Evolutionary conservation across 2,797 vertebrate genomes (phyloP).

Genomic region (Selene dorsalis): DNA sequence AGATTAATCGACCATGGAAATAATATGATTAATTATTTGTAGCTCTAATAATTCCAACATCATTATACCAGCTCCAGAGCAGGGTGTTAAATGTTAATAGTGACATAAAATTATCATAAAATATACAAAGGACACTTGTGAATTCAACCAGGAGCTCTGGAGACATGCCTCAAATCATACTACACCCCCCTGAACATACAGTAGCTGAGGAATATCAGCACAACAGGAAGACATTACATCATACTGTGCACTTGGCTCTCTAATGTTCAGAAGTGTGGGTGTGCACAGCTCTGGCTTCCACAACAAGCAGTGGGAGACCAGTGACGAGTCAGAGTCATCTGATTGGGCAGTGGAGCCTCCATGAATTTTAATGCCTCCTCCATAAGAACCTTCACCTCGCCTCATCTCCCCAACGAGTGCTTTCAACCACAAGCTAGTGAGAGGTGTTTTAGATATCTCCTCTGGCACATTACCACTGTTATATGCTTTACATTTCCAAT

Average conservation of each 20-base stretch:
- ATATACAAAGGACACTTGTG: background rate
- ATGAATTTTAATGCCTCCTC: constrained; percentile 75
- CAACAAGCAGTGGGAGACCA: constrained; percentile 67
- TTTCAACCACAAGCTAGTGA: constrained; percentile 62
- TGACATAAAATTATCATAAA: background rate
- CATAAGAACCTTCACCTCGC: constrained; percentile 72
- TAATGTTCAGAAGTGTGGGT: constrained; percentile 62
- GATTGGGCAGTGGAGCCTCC: constrained; percentile 55
- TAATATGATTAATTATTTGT: background rate
- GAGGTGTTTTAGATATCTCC: constrained; percentile 51
- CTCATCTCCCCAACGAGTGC: constrained; percentile 57
- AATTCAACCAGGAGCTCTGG: constrained; percentile 1
- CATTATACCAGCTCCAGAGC: background rate
- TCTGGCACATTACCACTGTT: constrained; percentile 38
- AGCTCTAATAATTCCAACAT: background rate
- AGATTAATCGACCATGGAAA: background rate
- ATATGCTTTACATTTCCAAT: constrained; percentile 56
- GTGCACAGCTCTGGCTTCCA: constrained; percentile 56
- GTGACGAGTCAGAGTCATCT: constrained; percentile 56
- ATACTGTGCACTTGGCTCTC: constrained; percentile 42
- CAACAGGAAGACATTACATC: constrained; percentile 60
- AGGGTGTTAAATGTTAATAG: background rate
- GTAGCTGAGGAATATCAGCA: constrained; percentile 21
- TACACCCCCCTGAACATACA: constrained; percentile 6
- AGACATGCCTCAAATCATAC: background rate